Percentiles rank a stretch among this genome's conserved stretches.
Conservation (phyloP, 2,888 invertebrate genomes). For the Drosophila fulvimacula region DNA sequence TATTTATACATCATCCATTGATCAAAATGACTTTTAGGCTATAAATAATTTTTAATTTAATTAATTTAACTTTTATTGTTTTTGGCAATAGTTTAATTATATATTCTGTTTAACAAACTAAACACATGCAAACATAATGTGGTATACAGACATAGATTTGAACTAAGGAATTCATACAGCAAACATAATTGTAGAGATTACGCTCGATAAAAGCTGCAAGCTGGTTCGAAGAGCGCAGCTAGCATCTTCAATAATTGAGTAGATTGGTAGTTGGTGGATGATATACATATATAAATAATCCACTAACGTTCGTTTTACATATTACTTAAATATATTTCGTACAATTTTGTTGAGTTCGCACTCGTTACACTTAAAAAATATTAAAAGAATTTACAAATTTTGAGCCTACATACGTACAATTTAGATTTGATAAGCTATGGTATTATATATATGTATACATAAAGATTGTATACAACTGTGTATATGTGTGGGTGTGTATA, state of each 20-base stretch:
- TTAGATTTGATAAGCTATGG: constrained; percentile 48
- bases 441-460: constrained; percentile 35
- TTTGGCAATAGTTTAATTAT: constrained; percentile 45
- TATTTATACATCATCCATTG: not conserved
- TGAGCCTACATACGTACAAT: constrained; percentile 65
- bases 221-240: not conserved
- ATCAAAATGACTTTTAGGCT: constrained; percentile 14
- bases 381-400: constrained; percentile 63
- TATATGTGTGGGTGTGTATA: constrained; percentile 4
- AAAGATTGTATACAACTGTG: constrained; percentile 26
- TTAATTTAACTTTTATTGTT: too few species aligned
- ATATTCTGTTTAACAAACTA: constrained; percentile 36
- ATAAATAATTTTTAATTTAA: constrained; percentile 50
- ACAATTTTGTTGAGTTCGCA: constrained; percentile 57
- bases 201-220: constrained; percentile 11
- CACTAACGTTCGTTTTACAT: constrained; percentile 14
- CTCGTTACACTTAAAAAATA: constrained; percentile 53
- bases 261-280: not conserved
- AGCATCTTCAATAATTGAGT: constrained; percentile 12
- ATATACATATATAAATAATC: constrained; percentile 18
- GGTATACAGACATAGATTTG: constrained; percentile 38
- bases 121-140: constrained; percentile 26
- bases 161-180: constrained; percentile 46
- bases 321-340: constrained; percentile 61
- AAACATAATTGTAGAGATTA: constrained; percentile 46